These are phyloP conservation scores for Thalassarche chlororhynchos DNA, from an alignment of 2,113 vertebrate species.

Conservation along the genomic window DNA sequence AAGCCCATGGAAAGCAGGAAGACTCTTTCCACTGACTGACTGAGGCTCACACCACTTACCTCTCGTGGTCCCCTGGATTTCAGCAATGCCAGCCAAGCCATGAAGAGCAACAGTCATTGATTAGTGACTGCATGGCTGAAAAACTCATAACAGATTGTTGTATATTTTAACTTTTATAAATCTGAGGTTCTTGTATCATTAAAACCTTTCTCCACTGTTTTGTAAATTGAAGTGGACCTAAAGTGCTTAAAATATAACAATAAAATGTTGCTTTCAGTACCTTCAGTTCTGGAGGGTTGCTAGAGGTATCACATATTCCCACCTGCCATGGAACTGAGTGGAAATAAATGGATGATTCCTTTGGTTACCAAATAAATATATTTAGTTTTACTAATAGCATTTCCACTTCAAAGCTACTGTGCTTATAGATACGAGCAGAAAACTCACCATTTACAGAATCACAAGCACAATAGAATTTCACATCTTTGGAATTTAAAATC, in stretches of 20 bases:
- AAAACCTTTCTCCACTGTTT: background rate
- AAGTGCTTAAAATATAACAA: background rate
- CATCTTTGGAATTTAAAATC: background rate
- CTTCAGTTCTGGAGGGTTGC: background rate
- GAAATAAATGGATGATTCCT: background rate
- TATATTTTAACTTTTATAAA: background rate
- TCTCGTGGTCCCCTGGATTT: background rate
- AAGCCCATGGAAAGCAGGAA: background rate
- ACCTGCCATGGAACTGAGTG: background rate
- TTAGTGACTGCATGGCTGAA: background rate
- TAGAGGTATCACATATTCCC: background rate
- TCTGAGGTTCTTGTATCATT: background rate
- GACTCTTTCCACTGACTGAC: background rate
- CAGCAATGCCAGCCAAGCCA: background rate
- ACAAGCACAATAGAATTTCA: background rate
- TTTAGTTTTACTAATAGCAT: background rate
- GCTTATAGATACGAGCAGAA: background rate
- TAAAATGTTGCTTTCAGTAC: background rate
- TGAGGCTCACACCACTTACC: background rate
- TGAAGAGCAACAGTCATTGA: background rate
- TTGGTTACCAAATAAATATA: background rate
- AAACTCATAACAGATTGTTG: background rate
- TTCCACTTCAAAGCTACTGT: background rate
- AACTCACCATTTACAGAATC: background rate
- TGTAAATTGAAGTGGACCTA: background rate